A percentile compares a stretch with the other conserved stretches of the same genome.
Conservation (phyloP, 2,888 invertebrate genomes). For the Noctua fimbriata region DNA sequence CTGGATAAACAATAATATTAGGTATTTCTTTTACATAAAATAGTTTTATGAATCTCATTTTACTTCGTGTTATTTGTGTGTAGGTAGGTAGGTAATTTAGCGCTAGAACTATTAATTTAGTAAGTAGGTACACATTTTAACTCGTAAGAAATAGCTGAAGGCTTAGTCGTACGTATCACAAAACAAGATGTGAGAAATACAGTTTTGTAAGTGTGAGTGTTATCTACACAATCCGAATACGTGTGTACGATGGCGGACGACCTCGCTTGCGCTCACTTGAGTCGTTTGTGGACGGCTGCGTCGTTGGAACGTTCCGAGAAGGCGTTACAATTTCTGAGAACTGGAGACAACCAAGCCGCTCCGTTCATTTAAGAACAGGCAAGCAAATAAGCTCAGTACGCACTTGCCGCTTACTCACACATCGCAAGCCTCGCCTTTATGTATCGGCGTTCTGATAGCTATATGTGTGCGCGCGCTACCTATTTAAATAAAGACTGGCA, state of each 20-base stretch:
- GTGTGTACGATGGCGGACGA: slow-evolving; percentile 83
- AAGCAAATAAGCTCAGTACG: slow-evolving; percentile 86
- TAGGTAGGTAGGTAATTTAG: not conserved
- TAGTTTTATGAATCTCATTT: not conserved
- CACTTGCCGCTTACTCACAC: slow-evolving; percentile 77
- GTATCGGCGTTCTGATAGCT: slow-evolving; percentile 58
- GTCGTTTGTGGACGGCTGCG: slow-evolving; percentile 84
- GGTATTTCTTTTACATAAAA: not conserved
- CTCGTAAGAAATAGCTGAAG: slow-evolving; percentile 56
- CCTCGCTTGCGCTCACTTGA: slow-evolving; percentile 88
- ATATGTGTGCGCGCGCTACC: slow-evolving; percentile 53
- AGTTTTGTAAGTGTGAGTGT: slow-evolving; percentile 74
- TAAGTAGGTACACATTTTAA: slow-evolving; percentile 5
- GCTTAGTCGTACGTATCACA: slow-evolving; percentile 61
- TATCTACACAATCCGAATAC: slow-evolving; percentile 77
- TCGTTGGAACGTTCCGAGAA: slow-evolving; percentile 89
- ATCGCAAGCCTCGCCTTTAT: slow-evolving; percentile 48
- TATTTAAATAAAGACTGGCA: slow-evolving; percentile 61
- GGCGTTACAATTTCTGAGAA: slow-evolving; percentile 90
- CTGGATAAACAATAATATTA: not conserved
- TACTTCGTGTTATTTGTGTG: not conserved
- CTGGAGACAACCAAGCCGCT: slow-evolving; percentile 87
- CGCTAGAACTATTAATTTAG: slow-evolving; percentile 12
- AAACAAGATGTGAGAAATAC: slow-evolving; percentile 70
- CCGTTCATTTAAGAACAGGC: slow-evolving; percentile 82